These are phyloP conservation scores for Pheosia gnoma DNA, from an alignment of 2,888 invertebrate species.

Conservation along the genomic window DNA sequence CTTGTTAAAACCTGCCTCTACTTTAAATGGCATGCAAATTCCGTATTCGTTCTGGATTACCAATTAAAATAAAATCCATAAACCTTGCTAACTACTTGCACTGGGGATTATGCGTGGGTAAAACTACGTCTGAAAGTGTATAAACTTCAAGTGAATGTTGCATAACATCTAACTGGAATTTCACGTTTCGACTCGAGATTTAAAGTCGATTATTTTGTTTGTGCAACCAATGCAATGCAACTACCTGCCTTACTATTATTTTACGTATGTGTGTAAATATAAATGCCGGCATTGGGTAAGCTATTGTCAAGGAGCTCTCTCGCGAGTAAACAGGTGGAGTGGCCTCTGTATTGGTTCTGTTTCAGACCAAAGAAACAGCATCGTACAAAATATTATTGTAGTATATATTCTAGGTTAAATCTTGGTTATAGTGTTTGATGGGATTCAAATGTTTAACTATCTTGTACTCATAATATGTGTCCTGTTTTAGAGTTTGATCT, in stretches of 20 bases:
- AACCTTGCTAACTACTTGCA: conserved; percentile 3
- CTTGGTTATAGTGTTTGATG: too few relatives aligned
- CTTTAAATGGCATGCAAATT: conserved; percentile 7
- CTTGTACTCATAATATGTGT: too few relatives aligned
- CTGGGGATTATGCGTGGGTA: conserved; percentile 8
- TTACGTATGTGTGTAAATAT: conserved; percentile 17
- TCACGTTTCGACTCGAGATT: conserved; percentile 35
- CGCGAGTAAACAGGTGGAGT: conserved; percentile 1
- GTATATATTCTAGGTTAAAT: too few relatives aligned
- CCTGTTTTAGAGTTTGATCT: too few relatives aligned
- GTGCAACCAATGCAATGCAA: conserved; percentile 36
- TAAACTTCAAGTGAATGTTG: conserved; percentile 24
- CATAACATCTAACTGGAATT: conserved; percentile 33
- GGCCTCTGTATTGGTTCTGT: background rate
- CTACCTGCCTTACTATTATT: conserved; percentile 12
- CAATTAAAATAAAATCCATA: conserved; percentile 3
- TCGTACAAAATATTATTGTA: background rate
- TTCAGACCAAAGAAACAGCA: background rate
- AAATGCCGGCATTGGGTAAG: conserved; percentile 23
- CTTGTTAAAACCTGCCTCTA: background rate
- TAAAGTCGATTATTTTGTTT: conserved; percentile 26
- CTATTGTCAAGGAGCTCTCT: conserved; percentile 26
- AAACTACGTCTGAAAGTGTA: conserved; percentile 14
- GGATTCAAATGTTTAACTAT: too few relatives aligned
- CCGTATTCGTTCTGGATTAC: conserved; percentile 3